These are phyloP conservation scores for Paradoxurus hermaphroditus DNA, from an alignment of 2,113 vertebrate genomes.

Conservation along the genomic window DNA sequence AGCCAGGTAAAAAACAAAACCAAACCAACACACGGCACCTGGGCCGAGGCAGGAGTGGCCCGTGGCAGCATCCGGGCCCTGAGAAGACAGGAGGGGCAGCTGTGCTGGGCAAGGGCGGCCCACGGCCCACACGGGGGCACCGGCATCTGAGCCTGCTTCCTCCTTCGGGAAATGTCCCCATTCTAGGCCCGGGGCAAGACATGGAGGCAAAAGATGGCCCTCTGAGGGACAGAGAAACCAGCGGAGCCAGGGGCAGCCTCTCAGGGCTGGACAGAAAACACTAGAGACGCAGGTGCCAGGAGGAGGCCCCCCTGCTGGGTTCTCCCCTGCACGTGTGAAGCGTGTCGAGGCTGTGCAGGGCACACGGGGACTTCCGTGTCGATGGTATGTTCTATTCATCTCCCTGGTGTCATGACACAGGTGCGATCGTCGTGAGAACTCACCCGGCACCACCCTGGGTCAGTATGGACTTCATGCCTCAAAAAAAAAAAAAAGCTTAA, in stretches of 20 bases:
- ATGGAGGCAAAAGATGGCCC: not conserved
- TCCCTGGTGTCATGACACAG: not conserved
- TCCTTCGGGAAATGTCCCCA: not conserved
- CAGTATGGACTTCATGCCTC: not conserved
- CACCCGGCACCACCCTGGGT: not conserved
- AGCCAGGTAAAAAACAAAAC: not conserved
- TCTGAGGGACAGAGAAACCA: not conserved
- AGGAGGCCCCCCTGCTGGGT: not conserved
- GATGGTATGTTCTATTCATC: not conserved
- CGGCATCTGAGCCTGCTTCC: not conserved
- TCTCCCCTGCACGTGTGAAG: rapidly evolving
- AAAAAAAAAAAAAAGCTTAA: not conserved
- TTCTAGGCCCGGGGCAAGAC: not conserved
- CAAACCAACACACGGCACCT: not conserved
- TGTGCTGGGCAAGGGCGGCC: too few relatives aligned
- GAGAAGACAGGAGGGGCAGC: not conserved
- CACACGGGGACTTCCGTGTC: not conserved
- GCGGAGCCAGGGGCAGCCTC: not conserved
- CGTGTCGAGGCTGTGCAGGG: not conserved
- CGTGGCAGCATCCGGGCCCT: not conserved
- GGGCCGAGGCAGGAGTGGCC: too few relatives aligned
- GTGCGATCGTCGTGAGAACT: not conserved
- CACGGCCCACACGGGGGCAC: not conserved
- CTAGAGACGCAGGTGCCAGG: not conserved
- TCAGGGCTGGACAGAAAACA: not conserved